Conservation (phyloP, 1,140 invertebrate genomes). For the Babylonia areolata region DNA sequence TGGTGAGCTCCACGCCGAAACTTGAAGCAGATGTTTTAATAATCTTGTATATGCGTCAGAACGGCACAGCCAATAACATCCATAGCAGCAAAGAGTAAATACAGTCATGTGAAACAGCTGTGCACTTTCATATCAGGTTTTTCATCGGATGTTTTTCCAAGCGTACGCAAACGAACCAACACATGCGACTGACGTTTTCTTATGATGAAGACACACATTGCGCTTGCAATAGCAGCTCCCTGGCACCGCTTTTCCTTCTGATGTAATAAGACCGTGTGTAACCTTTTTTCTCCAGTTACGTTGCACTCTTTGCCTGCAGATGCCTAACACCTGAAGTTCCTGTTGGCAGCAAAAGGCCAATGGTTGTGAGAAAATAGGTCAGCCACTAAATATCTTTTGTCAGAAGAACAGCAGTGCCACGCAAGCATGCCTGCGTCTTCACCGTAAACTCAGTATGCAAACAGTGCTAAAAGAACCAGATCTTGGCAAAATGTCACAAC, state of each 20-base stretch:
- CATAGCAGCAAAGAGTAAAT: not conserved
- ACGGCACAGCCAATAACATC: not conserved
- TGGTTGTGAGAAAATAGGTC: not conserved
- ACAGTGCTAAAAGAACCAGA: not conserved
- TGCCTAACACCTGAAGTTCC: not conserved
- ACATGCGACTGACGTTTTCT: not conserved
- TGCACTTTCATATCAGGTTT: not conserved
- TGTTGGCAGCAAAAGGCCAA: not conserved
- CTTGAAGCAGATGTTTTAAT: not conserved
- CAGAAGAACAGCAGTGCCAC: not conserved
- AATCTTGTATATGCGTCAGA: not conserved
- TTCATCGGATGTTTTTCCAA: not conserved
- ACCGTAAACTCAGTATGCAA: not conserved
- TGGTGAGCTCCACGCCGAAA: not conserved
- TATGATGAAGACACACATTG: not conserved
- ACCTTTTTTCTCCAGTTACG: not conserved
- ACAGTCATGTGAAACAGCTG: not conserved
- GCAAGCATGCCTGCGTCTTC: not conserved
- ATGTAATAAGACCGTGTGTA: not conserved
- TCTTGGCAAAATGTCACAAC: conserved; percentile 1
- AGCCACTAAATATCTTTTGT: not conserved
- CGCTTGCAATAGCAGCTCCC: not conserved
- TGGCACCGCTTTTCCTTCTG: not conserved
- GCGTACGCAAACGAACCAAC: not conserved
- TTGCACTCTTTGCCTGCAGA: not conserved